Conservation (phyloP, 1,140 invertebrate genomes). For the Anadara kagoshimensis region DNA sequence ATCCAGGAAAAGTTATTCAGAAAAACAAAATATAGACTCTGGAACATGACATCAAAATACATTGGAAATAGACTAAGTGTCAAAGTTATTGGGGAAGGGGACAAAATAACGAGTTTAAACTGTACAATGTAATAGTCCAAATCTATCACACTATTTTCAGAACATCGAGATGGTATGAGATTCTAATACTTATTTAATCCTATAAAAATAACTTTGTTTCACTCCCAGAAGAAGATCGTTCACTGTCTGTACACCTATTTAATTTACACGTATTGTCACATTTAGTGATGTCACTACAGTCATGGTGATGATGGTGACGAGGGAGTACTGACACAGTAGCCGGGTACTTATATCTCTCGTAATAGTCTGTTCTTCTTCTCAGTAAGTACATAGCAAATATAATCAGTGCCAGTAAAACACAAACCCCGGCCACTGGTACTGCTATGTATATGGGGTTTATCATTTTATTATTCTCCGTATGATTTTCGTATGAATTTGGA, state of each 20-base stretch:
- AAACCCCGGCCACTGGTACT: constrained; percentile 68
- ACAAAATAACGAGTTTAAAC: too few relatives aligned
- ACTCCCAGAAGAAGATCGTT: constrained; percentile 68
- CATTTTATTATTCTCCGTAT: constrained; percentile 18
- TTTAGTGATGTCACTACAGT: constrained; percentile 27
- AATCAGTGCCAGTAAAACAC: constrained; percentile 66
- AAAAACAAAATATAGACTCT: too few relatives aligned
- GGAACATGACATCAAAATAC: too few relatives aligned
- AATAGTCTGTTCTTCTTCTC: constrained; percentile 56
- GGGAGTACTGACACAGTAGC: constrained; percentile 25
- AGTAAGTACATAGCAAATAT: constrained; percentile 71
- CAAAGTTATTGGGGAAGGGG: too few relatives aligned
- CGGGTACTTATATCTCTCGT: constrained; percentile 53
- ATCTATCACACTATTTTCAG: too few relatives aligned
- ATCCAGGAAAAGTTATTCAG: too few relatives aligned
- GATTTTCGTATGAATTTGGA: too few relatives aligned
- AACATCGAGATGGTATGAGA: too few relatives aligned
- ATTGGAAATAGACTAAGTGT: too few relatives aligned
- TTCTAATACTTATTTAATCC: constrained; percentile 22
- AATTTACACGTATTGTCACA: constrained; percentile 45
- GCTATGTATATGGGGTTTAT: constrained; percentile 71
- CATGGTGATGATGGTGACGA: constrained; percentile 25
- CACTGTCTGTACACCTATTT: constrained; percentile 68
- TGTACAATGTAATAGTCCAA: too few relatives aligned
- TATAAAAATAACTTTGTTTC: constrained; percentile 69